A percentile compares a stretch with the other conserved stretches of the same genome.
Conservation (phyloP, 2,113 vertebrate genomes). For the Pogona vitticeps region DNA sequence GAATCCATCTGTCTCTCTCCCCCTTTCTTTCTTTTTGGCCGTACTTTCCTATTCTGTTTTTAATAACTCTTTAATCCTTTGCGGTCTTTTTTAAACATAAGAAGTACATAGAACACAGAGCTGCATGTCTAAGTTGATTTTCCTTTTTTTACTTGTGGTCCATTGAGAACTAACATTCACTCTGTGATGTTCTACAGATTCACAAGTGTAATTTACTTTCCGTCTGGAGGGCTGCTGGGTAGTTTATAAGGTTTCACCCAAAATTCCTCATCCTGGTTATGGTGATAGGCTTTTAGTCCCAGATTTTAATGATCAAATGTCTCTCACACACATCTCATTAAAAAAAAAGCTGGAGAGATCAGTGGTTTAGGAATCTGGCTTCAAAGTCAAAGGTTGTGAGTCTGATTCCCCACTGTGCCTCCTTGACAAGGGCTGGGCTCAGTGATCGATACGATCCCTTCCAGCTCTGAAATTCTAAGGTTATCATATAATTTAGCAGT, state of each 20-base stretch:
- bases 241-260: slow-evolving; percentile 14
- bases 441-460: too few relatives aligned
- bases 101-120: slow-evolving; percentile 22
- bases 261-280: background rate
- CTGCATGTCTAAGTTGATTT: background rate
- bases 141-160: background rate
- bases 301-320: background rate
- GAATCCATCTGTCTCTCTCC: slow-evolving; percentile 33
- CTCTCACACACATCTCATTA: background rate
- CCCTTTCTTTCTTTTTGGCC: slow-evolving; percentile 29
- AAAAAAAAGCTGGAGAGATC: background rate
- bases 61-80: slow-evolving; percentile 58
- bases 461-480: too few relatives aligned
- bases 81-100: background rate
- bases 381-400: too few relatives aligned
- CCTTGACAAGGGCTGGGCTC: too few relatives aligned
- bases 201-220: slow-evolving; percentile 37
- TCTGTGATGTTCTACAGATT: slow-evolving; percentile 31
- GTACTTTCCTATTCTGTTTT: slow-evolving; percentile 34
- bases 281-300: slow-evolving; percentile 15
- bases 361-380: too few relatives aligned
- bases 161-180: background rate
- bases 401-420: too few relatives aligned
- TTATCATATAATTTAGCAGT: too few relatives aligned
- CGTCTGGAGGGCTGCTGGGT: slow-evolving; percentile 30